Evolutionary conservation across 2,113 vertebrate genomes (phyloP).

Genomic region (Microtus montanus): DNA sequence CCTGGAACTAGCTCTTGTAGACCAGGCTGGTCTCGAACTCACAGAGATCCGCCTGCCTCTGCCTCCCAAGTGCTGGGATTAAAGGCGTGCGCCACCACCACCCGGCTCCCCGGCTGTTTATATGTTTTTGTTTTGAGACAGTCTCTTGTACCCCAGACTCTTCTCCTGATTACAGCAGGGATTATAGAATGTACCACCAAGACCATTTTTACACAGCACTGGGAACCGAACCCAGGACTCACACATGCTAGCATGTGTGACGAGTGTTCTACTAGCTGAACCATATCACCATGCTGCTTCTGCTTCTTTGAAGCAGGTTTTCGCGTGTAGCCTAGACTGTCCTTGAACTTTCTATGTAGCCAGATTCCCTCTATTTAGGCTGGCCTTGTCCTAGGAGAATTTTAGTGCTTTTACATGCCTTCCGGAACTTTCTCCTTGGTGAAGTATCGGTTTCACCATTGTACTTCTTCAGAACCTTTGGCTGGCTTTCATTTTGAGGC

Average conservation of each 20-base stretch:
- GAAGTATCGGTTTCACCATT: background rate
- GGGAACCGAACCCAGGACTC: background rate
- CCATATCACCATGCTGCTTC: background rate
- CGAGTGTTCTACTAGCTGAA: background rate
- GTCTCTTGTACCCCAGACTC: background rate
- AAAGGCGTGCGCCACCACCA: no score
- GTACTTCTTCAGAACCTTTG: background rate
- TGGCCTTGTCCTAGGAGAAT: background rate
- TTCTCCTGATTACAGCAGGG: background rate
- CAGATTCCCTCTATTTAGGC: background rate
- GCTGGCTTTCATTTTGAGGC: background rate
- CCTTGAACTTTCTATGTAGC: background rate
- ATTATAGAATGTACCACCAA: background rate
- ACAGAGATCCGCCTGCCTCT: no score
- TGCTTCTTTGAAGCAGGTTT: background rate
- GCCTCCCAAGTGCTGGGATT: no score
- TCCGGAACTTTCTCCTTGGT: conserved; percentile 1
- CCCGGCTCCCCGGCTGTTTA: no score
- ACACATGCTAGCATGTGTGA: no score
- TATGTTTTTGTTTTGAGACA: background rate
- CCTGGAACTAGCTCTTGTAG: no score
- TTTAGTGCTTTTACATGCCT: conserved; percentile 12
- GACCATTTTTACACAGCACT: background rate
- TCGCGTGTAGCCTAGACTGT: background rate
- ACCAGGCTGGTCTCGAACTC: no score